Evolutionary conservation across 2,888 invertebrate species (phyloP), one percentile per base, ranked within the genome.

Genomic region (Ectobius pallidus): DNA sequence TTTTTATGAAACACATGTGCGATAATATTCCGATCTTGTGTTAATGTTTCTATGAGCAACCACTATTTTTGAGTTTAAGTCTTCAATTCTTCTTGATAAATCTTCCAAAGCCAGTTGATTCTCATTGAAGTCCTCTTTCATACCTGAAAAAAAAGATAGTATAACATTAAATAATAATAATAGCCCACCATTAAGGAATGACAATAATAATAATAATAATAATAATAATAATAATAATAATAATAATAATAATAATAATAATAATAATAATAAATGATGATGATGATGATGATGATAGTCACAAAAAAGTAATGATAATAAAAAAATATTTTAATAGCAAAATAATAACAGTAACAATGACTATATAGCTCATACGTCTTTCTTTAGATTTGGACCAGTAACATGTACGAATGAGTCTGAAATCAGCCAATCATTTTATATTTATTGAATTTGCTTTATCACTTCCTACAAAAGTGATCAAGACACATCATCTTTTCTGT

Each of bases 121-220:
- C 69, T 87, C 87, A 75, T 86, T 87, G 80, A 92, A 91, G 65
- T 91, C 86, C 75, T 86, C 86, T 79, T 92, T 90, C 88, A 92
- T 87, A 76, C 83, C 87, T 84, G 76, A 20, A 81, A 80, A 42
- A 67, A 69, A 72, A 74, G 76, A 75, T 25, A 63, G 63, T 72
- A 70, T 20, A 70, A 30, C 70, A 62, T 70, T 73, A 74, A 52
- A n/a, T 14, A 14, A 46, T 4, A 46, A 4, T 7, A 46, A 46
- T 7, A 46, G 9, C 3, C 3, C 7, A 46, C n/a, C n/a, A 46
- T 4, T n/a, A 4, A 46, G n/a, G n/a, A 11, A 46, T 46, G 18
- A 14, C n/a, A 14, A 46, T 14, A 39, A 39, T 9, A 6, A 39
- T 9, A 39, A 14, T 46, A 3, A 46, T 7, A 3, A 46, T 46